Conservation (phyloP, 2,797 vertebrate genomes). For the Diplodus puntazzo region DNA sequence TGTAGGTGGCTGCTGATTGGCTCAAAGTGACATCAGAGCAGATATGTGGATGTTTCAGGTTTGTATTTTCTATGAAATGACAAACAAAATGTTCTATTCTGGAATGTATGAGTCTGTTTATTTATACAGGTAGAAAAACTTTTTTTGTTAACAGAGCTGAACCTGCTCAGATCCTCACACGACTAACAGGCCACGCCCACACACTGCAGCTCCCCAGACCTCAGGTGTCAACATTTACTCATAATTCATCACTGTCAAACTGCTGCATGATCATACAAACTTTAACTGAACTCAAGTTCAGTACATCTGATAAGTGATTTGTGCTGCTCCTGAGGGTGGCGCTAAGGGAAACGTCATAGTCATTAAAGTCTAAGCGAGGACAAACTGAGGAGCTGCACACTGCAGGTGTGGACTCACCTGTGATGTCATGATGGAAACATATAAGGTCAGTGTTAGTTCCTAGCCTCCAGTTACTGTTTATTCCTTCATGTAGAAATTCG, state of each 20-base stretch:
- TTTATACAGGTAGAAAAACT: not conserved
- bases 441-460: not conserved
- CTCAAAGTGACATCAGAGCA: no score
- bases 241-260: slow-evolving; percentile 5
- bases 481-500: not conserved
- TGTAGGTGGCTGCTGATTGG: no score
- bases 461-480: not conserved
- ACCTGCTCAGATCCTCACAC: not conserved
- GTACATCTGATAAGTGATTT: no score
- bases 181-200: not conserved
- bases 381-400: not conserved
- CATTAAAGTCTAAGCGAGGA: not conserved
- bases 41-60: no score
- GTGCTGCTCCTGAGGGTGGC: not conserved
- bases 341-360: not conserved
- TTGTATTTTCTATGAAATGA: not conserved
- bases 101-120: not conserved
- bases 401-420: not conserved
- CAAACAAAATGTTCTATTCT: not conserved
- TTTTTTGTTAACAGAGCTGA: not conserved
- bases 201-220: no score
- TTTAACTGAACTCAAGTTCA: no score
- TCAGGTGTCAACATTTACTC: not conserved
- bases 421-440: no score
- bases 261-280: not conserved